Conservation (phyloP, 2,797 vertebrate species). For the Lacerta viridis region DNA sequence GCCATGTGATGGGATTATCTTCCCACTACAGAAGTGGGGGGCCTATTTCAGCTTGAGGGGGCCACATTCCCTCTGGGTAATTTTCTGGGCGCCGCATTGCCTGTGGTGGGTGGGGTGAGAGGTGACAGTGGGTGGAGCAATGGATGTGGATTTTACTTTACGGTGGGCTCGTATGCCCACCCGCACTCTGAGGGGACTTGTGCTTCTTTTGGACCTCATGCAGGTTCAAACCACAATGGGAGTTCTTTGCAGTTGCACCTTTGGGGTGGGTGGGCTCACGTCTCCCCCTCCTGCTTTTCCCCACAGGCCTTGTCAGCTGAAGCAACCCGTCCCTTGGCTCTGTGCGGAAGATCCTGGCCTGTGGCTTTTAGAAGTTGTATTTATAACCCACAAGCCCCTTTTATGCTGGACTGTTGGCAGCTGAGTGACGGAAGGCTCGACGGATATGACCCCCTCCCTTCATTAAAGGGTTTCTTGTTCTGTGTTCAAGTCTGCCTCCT, state of each 20-base stretch:
- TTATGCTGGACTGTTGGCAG: not conserved
- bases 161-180: too few relatives aligned
- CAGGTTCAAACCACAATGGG: too few relatives aligned
- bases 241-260: not conserved
- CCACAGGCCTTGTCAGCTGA: conserved; percentile 76
- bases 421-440: not conserved
- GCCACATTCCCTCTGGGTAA: too few relatives aligned
- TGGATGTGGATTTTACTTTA: too few relatives aligned
- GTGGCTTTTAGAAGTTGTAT: not conserved
- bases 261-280: not conserved
- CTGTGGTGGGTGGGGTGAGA: too few relatives aligned
- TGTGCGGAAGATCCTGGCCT: not conserved
- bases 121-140: too few relatives aligned
- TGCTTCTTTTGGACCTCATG: too few relatives aligned
- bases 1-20: too few relatives aligned
- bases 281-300: not conserved
- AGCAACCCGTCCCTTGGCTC: not conserved
- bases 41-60: too few relatives aligned
- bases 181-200: too few relatives aligned
- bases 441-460: not conserved
- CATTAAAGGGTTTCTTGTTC: not conserved
- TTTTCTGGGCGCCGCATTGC: too few relatives aligned
- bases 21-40: too few relatives aligned
- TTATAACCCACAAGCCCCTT: not conserved
- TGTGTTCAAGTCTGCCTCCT: not conserved